Base-by-base conservation (phyloP, 2,797 vertebrate species). In the Clamator glandarius region DNA sequence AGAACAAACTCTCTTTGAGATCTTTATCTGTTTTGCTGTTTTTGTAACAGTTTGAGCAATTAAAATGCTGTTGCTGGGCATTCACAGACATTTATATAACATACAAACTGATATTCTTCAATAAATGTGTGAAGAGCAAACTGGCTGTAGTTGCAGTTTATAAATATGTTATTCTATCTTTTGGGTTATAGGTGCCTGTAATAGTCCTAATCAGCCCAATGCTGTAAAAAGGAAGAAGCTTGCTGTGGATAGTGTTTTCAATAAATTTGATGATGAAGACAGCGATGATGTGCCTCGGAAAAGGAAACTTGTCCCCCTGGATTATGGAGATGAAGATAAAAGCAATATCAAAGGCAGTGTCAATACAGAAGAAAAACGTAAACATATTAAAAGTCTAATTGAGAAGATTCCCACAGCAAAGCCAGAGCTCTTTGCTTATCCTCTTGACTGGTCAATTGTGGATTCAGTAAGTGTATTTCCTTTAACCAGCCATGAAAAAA, bases 401-500 rank as follows among this genome's bases (percentile, higher is more conserved):
- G 99, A 99, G 96, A 99, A 99, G 98, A 99, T 99, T 57, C 99
- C 99, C 64, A 99, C 99, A 6, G 99, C 98, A 54, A 99, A 99
- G 97, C 99, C 99, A 1, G 99, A 99, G 97, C 98, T 99, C 66
- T 99, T 99, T 97, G 98, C 98, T 83, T 99, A 99, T 98, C 98
- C 99, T 12, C 98, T 99, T 77, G 99, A 99, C 96, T 99, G 99
- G 98, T 98, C 98, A 73, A 98, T 98, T 97, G 98, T 98, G 91
- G 98, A 98, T 97, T 98, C 98, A 64, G 98, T 98, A 96, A 98
- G 98, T 98, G 83, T 44, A 46, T 48, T 93, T 89, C 19, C 69
- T 88, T 50, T 54, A 88, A 78, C 3, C 4, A 8, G 63, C 86
- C 51, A 35, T 0, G 8, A 35, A 88, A 84, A 84, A 64, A 17